Conservation (phyloP, 2,113 vertebrate genomes). For the Leucopsar rothschildi region DNA sequence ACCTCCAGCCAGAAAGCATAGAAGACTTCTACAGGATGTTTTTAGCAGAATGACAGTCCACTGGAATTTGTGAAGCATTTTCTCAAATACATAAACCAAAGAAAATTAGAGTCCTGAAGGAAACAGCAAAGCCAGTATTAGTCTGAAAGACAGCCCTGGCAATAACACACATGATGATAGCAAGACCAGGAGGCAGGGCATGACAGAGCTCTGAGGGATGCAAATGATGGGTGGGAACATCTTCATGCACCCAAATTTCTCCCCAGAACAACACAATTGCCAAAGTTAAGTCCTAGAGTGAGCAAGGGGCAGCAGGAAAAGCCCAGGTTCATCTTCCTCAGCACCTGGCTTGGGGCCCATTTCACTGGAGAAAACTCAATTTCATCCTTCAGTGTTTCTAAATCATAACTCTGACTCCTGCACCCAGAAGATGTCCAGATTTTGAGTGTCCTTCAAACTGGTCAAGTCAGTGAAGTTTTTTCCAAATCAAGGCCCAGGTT, state of each 20-base stretch:
- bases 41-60: background rate
- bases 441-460: background rate
- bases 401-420: background rate
- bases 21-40: background rate
- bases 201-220: background rate
- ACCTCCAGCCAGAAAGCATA: background rate
- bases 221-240: background rate
- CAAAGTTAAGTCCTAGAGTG: background rate
- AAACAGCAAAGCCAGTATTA: background rate
- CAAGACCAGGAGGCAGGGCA: accelerated
- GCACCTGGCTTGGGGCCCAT: accelerated
- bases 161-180: background rate
- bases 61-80: background rate
- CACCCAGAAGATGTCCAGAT: background rate
- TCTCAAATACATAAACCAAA: background rate
- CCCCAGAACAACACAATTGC: background rate
- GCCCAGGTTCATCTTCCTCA: background rate
- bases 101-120: background rate
- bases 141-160: background rate
- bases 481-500: background rate
- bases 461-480: background rate
- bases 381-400: background rate
- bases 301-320: background rate
- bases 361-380: background rate
- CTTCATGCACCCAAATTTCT: background rate